phyloP scores from a whole-genome alignment of 2,113 vertebrate species.

The Etia nguti region DNA sequence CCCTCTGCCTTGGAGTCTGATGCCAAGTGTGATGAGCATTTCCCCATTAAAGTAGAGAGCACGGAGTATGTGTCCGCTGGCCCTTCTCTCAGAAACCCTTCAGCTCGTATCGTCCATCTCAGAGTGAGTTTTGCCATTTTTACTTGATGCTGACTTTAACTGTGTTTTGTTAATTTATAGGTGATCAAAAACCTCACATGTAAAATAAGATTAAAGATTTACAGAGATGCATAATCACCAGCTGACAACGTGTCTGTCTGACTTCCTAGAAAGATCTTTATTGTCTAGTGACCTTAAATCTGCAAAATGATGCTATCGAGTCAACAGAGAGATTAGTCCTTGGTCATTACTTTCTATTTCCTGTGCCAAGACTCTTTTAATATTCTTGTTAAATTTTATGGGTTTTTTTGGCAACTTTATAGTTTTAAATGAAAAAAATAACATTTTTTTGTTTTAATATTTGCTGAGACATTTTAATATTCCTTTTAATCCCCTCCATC shows the following conservation, averaged over 20 bases:
- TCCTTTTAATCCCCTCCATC: constrained; percentile 25
- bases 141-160: not conserved
- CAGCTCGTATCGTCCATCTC: constrained; percentile 81
- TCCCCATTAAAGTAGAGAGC: constrained; percentile 83
- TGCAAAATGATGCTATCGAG: not conserved
- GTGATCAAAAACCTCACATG: not conserved
- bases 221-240: constrained; percentile 7
- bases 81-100: constrained; percentile 83
- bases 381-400: not conserved
- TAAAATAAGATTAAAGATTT: constrained; percentile 42
- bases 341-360: not conserved
- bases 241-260: constrained; percentile 9
- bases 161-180: not conserved
- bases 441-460: not conserved
- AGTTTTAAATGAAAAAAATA: not conserved
- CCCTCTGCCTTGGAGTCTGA: constrained; percentile 81
- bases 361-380: not conserved
- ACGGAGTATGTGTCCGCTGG: constrained; percentile 84
- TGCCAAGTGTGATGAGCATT: constrained; percentile 80
- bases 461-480: constrained; percentile 28
- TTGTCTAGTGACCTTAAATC: constrained; percentile 25
- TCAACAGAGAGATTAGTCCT: not conserved
- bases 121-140: constrained; percentile 72
- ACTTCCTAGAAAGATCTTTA: constrained; percentile 1
- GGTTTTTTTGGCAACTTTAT: not conserved